Evolutionary conservation across 2,888 invertebrate genomes (phyloP).

Genomic region (Andrena trimmerana): DNA sequence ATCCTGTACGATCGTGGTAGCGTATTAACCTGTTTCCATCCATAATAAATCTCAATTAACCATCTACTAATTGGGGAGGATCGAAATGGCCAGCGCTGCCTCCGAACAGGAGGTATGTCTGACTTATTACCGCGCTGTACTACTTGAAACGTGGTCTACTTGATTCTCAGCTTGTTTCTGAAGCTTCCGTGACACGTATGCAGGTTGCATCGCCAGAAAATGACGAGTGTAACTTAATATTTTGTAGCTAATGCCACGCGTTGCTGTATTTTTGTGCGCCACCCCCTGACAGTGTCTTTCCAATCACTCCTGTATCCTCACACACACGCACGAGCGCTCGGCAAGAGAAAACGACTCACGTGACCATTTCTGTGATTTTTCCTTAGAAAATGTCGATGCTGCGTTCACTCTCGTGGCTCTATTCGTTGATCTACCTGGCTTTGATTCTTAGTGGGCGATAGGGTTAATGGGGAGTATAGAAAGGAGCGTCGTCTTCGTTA

Average conservation of each 20-base stretch:
- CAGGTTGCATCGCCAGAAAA: too few species aligned
- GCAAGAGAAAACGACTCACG: constrained; percentile 24
- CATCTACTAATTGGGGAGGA: not conserved
- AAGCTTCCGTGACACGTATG: not conserved
- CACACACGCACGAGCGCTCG: constrained; percentile 15
- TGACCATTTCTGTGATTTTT: constrained; percentile 11
- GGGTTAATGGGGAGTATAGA: constrained; percentile 36
- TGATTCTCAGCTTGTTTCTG: not conserved
- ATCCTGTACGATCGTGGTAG: not conserved
- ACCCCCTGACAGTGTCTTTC: constrained; percentile 20
- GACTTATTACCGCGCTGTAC: not conserved
- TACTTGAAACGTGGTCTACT: not conserved
- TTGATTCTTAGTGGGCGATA: constrained; percentile 8
- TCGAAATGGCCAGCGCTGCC: not conserved
- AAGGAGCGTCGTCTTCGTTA: constrained; percentile 27
- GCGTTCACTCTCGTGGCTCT: constrained; percentile 46
- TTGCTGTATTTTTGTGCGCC: not conserved
- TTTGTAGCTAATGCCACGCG: too few species aligned
- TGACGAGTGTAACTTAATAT: too few species aligned
- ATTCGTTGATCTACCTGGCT: constrained; percentile 59
- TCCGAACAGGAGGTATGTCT: not conserved
- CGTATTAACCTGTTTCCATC: not conserved
- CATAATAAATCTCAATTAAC: not conserved
- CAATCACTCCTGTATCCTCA: constrained; percentile 12
- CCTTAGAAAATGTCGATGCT: constrained; percentile 40